Conservation (phyloP, 2,797 vertebrate genomes). For the Yasuhikotakia modesta region DNA sequence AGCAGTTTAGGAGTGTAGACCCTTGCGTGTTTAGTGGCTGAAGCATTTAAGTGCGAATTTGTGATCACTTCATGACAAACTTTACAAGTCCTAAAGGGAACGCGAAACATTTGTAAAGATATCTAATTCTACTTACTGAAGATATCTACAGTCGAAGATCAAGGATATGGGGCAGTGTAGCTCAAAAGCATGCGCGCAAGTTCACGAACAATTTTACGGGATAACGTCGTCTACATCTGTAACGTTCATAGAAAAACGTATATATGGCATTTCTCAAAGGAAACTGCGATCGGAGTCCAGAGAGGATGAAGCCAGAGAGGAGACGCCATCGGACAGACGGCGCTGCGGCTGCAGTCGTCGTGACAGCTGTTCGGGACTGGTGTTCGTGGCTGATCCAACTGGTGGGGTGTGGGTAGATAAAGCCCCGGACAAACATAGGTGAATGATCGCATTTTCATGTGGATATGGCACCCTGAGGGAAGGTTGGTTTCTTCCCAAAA, state of each 20-base stretch:
- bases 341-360: not conserved
- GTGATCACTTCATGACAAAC: not conserved
- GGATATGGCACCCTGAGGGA: not conserved
- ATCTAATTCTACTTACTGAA: too few species aligned
- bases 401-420: slow-evolving; percentile 80
- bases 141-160: not conserved
- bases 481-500: not conserved
- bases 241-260: slow-evolving; percentile 57
- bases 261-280: not conserved
- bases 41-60: slow-evolving; percentile 26
- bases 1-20: not conserved
- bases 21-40: not conserved
- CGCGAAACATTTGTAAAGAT: not conserved
- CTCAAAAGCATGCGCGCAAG: slow-evolving; percentile 62
- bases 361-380: slow-evolving; percentile 64
- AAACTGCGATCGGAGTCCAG: slow-evolving; percentile 8
- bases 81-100: not conserved
- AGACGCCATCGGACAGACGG: slow-evolving; percentile 29
- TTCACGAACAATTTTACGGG: slow-evolving; percentile 52
- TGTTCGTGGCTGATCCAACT: slow-evolving; percentile 77
- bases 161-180: slow-evolving; percentile 72
- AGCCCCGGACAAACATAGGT: slow-evolving; percentile 64
- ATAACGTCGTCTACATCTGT: slow-evolving; percentile 44
- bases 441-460: slow-evolving; percentile 44
- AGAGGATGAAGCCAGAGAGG: slow-evolving; percentile 18